Conservation (phyloP, 2,797 vertebrate species). For the Monodelphis domestica region DNA sequence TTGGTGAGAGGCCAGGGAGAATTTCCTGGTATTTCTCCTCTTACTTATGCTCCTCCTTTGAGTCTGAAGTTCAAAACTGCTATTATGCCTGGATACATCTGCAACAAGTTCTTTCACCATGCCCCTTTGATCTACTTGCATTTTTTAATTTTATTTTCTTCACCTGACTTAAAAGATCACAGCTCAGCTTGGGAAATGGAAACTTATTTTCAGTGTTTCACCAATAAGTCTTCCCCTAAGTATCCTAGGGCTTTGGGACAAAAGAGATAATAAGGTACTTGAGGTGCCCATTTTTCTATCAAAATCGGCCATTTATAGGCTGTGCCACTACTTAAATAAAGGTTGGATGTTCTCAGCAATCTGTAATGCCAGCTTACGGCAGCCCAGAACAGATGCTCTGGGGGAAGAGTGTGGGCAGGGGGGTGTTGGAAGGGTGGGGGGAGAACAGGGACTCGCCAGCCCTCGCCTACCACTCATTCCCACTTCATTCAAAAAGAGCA, state of each 20-base stretch:
- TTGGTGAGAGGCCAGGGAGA: background rate
- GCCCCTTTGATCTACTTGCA: slow-evolving; percentile 28
- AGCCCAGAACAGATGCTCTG: background rate
- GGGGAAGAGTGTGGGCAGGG: background rate
- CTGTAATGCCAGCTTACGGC: slow-evolving; percentile 48
- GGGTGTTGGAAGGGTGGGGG: background rate
- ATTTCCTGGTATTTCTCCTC: background rate
- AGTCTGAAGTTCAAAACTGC: background rate
- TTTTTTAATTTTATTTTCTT: slow-evolving; percentile 40
- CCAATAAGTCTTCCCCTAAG: slow-evolving; percentile 52
- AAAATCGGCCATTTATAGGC: slow-evolving; percentile 61
- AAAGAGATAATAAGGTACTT: slow-evolving; percentile 57
- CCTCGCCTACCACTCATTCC: background rate
- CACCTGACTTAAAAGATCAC: slow-evolving; percentile 52
- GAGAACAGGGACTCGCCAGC: background rate
- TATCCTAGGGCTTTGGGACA: slow-evolving; percentile 56
- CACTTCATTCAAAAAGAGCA: slow-evolving; percentile 38
- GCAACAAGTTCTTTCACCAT: slow-evolving; percentile 31
- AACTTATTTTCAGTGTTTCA: slow-evolving; percentile 41
- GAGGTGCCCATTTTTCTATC: slow-evolving; percentile 60
- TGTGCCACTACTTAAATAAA: slow-evolving; percentile 49
- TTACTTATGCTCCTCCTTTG: slow-evolving; percentile 2
- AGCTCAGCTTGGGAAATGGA: slow-evolving; percentile 34
- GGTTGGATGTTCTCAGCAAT: slow-evolving; percentile 33
- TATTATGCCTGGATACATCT: background rate